These are phyloP conservation scores for Neodiprion pinetum DNA, from an alignment of 1,140 invertebrate genomes.

Conservation along the genomic window DNA sequence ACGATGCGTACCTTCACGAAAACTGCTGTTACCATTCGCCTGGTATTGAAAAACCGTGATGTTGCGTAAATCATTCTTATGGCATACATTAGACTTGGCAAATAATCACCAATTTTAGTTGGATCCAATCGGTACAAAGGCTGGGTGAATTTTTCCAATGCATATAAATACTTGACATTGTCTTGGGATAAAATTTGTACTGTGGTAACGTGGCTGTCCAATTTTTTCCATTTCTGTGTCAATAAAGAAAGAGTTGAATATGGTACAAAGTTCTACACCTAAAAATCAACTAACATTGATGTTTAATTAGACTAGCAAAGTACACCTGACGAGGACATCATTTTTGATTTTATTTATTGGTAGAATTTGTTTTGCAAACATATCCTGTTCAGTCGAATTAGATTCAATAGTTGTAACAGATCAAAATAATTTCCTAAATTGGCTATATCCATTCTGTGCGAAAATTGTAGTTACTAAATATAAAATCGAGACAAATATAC, in stretches of 20 bases:
- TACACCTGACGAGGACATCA: too few relatives aligned
- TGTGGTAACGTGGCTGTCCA: conserved; percentile 75
- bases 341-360: neutral
- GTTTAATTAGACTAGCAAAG: neutral
- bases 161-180: conserved; percentile 88
- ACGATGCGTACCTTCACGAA: conserved; percentile 68
- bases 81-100: conserved; percentile 75
- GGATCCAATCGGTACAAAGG: conserved; percentile 82
- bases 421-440: too few relatives aligned
- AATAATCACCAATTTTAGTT: conserved; percentile 71
- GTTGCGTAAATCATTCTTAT: conserved; percentile 85
- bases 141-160: conserved; percentile 85
- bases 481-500: conserved; percentile 54
- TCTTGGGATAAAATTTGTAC: conserved; percentile 84
- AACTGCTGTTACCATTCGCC: conserved; percentile 70
- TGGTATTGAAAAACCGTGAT: conserved; percentile 80
- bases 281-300: neutral
- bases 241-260: conserved; percentile 15
- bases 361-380: too few relatives aligned
- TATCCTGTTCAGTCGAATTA: too few relatives aligned
- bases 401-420: too few relatives aligned
- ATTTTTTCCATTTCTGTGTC: conserved; percentile 77
- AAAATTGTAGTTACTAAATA: neutral
- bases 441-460: too few relatives aligned
- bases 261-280: conserved; percentile 24